Conservation (phyloP, 2,797 vertebrate species). For the Acomys russatus region DNA sequence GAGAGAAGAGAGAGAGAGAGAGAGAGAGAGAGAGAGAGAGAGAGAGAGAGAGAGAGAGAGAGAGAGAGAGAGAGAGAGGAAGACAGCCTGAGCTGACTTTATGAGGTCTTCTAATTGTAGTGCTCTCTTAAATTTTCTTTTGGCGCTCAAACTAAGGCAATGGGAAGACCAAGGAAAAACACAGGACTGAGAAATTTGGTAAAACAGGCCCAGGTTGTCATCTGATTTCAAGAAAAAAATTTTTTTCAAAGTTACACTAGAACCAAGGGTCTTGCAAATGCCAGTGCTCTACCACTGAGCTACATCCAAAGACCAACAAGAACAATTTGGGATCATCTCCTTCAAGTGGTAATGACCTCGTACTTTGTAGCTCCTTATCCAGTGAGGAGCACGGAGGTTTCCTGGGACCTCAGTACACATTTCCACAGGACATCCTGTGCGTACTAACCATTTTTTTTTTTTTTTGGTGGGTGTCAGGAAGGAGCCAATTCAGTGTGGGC, state of each 20-base stretch:
- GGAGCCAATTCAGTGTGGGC: not conserved
- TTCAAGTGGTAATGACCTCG: not conserved
- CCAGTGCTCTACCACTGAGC: not conserved
- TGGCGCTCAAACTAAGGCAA: not conserved
- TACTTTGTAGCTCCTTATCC: not conserved
- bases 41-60: too few species aligned
- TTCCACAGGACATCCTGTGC: not conserved
- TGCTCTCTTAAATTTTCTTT: not conserved
- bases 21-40: too few species aligned
- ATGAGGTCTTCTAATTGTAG: conserved; percentile 38
- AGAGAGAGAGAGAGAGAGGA: not conserved
- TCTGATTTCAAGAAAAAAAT: not conserved
- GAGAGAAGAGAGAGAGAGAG: too few species aligned
- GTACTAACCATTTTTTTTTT: not conserved
- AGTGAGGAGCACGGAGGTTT: not conserved
- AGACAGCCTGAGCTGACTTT: not conserved
- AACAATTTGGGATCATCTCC: not conserved
- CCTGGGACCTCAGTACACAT: not conserved
- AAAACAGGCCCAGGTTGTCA: not conserved
- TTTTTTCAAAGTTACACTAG: not conserved
- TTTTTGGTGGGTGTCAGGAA: too few species aligned
- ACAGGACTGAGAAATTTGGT: not conserved
- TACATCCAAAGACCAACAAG: not conserved
- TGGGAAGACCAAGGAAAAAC: not conserved
- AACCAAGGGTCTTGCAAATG: not conserved